Conservation (phyloP, 2,797 vertebrate species). For the Enteromius mattozi region DNA sequence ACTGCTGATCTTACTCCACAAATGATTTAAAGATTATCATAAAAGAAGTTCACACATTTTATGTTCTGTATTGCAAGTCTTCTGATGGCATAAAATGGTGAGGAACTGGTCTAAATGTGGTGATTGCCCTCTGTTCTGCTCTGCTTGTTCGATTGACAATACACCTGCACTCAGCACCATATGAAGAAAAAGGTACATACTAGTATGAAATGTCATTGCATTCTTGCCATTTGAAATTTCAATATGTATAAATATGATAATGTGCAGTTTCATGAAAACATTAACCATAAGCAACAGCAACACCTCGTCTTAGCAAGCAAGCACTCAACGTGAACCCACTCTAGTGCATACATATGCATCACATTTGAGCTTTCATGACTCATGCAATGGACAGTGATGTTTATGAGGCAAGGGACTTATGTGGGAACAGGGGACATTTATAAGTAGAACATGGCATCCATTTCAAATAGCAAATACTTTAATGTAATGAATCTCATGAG, state of each 20-base stretch:
- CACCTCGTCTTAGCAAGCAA: neutral
- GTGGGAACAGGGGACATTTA: conserved; percentile 68
- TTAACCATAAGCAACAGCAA: neutral
- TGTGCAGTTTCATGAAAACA: neutral
- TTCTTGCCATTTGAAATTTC: neutral
- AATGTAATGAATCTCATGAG: conserved; percentile 72
- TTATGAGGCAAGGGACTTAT: conserved; percentile 70
- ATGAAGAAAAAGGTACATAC: neutral
- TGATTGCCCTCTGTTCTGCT: neutral
- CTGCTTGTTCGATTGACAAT: neutral
- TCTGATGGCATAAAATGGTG: neutral
- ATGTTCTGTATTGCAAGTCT: neutral
- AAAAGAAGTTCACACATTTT: neutral
- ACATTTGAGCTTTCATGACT: conserved; percentile 52
- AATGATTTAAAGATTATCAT: conserved; percentile 3
- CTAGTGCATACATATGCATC: neutral
- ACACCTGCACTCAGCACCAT: neutral
- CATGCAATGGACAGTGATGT: conserved; percentile 68
- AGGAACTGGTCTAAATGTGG: neutral
- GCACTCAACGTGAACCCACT: neutral
- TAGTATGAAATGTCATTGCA: neutral
- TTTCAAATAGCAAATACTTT: conserved; percentile 70
- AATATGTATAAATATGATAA: neutral
- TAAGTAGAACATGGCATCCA: conserved; percentile 76
- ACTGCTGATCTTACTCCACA: neutral